Percentiles rank a stretch among this genome's conserved stretches.
Conservation (phyloP, 2,797 vertebrate species). For the Sciurus carolinensis region DNA sequence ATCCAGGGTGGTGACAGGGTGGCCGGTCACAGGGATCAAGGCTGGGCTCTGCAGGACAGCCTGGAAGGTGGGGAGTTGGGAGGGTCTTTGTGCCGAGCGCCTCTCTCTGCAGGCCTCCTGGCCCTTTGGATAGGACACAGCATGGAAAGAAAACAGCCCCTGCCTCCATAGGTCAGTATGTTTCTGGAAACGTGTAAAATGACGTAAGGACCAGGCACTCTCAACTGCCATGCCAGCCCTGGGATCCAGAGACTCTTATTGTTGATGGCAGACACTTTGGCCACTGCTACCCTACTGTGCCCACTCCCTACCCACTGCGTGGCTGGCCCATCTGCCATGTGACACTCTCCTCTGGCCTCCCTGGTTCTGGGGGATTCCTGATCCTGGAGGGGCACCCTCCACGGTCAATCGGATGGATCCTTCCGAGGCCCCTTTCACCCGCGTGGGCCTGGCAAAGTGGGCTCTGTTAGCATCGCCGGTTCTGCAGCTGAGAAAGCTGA, state of each 20-base stretch:
- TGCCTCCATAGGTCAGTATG: neutral
- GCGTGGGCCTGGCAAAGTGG: neutral
- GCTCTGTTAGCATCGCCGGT: neutral
- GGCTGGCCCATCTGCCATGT: neutral
- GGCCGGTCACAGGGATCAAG: neutral
- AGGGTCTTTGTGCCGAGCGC: neutral
- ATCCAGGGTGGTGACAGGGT: neutral
- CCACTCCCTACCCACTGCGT: accelerated
- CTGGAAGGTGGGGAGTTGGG: neutral
- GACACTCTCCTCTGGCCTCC: neutral
- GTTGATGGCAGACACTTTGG: neutral
- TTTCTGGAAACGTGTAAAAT: neutral
- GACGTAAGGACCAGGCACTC: too few species aligned
- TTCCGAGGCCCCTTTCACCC: neutral
- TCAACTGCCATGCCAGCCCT: neutral
- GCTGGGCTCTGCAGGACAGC: neutral
- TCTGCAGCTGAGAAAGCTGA: neutral
- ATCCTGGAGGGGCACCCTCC: neutral
- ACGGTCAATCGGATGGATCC: neutral
- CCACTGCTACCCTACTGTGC: neutral
- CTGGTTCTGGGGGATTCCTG: neutral
- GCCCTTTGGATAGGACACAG: neutral
- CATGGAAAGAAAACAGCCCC: neutral
- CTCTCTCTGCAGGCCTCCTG: neutral
- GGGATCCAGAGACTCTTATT: neutral